A percentile compares a stretch with the other conserved stretches of the same genome.
Evolutionary conservation across 1,140 invertebrate genomes (phyloP).

Genomic region (Microplitis mediator): DNA sequence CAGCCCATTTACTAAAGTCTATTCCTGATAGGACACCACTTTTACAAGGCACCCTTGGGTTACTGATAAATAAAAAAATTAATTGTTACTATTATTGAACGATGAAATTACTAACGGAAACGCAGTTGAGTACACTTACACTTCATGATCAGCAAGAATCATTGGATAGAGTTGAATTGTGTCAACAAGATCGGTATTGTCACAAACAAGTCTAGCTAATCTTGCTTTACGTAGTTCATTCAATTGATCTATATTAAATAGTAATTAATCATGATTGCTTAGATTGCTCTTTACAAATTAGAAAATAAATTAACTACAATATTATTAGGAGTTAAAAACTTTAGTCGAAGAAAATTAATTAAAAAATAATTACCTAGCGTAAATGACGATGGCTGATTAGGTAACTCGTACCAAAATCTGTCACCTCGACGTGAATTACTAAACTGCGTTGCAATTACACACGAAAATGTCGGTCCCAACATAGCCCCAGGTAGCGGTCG

Average conservation of each 20-base stretch:
- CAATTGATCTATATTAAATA: constrained; percentile 72
- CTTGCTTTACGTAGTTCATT: constrained; percentile 86
- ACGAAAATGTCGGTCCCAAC: constrained; percentile 94
- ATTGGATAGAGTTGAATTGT: constrained; percentile 94
- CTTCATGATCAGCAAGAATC: constrained; percentile 88
- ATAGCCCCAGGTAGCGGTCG: constrained; percentile 83
- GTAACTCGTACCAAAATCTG: constrained; percentile 95
- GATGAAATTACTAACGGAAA: background rate
- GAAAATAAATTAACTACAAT: no score
- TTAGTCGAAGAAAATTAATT: constrained; percentile 34
- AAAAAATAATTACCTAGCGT: constrained; percentile 67
- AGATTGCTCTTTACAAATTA: no score
- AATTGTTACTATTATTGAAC: background rate
- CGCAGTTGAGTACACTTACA: constrained; percentile 68
- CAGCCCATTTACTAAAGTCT: constrained; percentile 88
- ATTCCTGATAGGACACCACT: constrained; percentile 84
- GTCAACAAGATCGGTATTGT: constrained; percentile 92
- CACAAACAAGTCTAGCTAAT: constrained; percentile 89
- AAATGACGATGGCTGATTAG: constrained; percentile 90
- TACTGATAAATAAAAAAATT: constrained; percentile 45
- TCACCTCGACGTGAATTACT: constrained; percentile 89
- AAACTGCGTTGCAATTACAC: constrained; percentile 96
- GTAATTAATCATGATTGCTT: no score
- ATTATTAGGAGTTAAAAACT: background rate
- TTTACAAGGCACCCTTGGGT: constrained; percentile 86